Base-by-base conservation (phyloP, 2,113 vertebrate genomes). In the Oryzias melastigma region DNA sequence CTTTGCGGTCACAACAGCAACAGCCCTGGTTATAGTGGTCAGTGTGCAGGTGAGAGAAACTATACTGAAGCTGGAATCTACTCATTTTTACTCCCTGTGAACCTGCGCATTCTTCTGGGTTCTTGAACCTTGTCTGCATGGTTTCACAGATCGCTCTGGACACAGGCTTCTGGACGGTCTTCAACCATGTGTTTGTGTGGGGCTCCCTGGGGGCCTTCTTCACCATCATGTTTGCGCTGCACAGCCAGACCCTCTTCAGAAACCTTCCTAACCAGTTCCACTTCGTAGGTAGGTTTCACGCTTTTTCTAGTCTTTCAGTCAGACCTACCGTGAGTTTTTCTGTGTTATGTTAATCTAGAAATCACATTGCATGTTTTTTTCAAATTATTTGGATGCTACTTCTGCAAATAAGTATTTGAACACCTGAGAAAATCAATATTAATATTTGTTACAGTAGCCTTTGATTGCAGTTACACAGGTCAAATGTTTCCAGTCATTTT, bases 161-260 rank as follows among this genome's bases (percentile, higher is more conserved):
- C 73, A 98, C 96, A 0, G 95, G 95, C 41, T 98, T 94, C 86
- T 98, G 96, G 96, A 98, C 96, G 0, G 90, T 94, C 55, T 94
- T 98, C 84, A 98, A 98, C 88, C 95, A 96, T 55, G 95, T 97
- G 90, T 98, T 95, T 81, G 94, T 98, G 80, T 97, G 95, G 96
- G 95, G 95, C 67, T 98, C 96, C 66, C 83, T 98, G 24, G 94
- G 94, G 0, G 82, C 85, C 5, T 98, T 95, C 88, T 97, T 97
- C 0, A 84, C 92, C 81, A 96, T 98, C 81, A 94, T 97, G 76
- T 93, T 96, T 0, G 91, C 92, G 77, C 93, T 98, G 92, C 94
- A 98, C 75, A 97, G 95, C 56, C 90, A 94, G 0, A 89, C 93
- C 7, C 94, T 98, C 75, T 98, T 97, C 73, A 90, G 81, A 68